These are phyloP conservation scores for Aphodius sticticus DNA, from an alignment of 2,888 invertebrate genomes.

Conservation along the genomic window DNA sequence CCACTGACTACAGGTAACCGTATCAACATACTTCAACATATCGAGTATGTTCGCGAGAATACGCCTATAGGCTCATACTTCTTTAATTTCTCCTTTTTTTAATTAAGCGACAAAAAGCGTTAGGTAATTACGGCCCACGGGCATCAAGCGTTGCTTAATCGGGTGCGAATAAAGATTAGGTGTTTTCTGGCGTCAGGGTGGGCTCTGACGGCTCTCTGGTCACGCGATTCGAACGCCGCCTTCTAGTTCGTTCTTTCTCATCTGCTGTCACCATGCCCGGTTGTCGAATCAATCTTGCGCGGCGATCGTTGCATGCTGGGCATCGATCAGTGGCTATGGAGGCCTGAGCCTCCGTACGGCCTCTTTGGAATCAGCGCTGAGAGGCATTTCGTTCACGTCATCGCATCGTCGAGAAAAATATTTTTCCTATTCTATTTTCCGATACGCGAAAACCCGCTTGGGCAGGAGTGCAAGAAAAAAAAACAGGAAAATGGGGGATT, in stretches of 20 bases:
- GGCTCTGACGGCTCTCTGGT: not conserved
- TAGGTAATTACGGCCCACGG: not conserved
- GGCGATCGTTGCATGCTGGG: not conserved
- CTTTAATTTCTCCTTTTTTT: not conserved
- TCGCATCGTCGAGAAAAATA: constrained; percentile 17
- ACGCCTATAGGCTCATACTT: too few species aligned
- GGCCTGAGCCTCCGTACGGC: not conserved
- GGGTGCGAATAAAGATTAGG: not conserved
- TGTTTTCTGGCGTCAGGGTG: not conserved
- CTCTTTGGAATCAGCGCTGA: not conserved
- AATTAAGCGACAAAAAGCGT: not conserved
- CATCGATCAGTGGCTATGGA: not conserved
- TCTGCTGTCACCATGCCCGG: not conserved
- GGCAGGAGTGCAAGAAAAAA: not conserved
- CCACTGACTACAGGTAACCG: too few species aligned
- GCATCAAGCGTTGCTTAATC: not conserved
- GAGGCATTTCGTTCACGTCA: constrained; percentile 22
- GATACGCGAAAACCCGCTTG: not conserved
- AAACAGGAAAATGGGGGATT: not conserved
- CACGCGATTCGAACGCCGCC: not conserved
- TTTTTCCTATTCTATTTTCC: constrained; percentile 23
- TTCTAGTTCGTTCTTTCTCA: not conserved
- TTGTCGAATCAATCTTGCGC: not conserved
- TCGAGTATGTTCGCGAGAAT: too few species aligned
- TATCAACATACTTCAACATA: too few species aligned